A percentile compares a stretch with the other conserved stretches of the same genome.
Evolutionary conservation across 1,140 invertebrate genomes (phyloP).

Genomic region (Homalodisca vitripennis): DNA sequence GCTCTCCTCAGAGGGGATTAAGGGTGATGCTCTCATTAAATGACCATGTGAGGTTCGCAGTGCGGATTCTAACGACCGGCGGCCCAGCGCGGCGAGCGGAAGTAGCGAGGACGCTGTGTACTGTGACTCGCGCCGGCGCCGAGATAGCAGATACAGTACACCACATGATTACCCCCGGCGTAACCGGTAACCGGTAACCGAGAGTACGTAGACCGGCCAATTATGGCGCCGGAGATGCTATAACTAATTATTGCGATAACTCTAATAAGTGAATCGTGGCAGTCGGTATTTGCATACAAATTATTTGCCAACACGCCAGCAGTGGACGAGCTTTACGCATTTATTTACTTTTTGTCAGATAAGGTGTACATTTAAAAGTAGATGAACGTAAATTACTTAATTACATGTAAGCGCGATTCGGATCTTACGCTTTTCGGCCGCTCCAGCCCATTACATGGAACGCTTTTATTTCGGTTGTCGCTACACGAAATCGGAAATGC

Average conservation of each 20-base stretch:
- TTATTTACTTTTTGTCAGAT: conserved; percentile 16
- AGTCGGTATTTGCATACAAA: conserved; percentile 7
- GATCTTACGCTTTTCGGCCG: conserved; percentile 14
- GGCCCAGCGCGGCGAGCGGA: no score
- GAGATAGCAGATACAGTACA: neutral
- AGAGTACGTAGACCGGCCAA: neutral
- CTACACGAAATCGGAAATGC: conserved; percentile 7
- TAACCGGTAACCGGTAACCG: neutral
- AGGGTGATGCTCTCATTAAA: no score
- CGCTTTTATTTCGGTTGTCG: neutral
- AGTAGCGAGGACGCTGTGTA: no score
- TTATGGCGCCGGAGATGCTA: neutral
- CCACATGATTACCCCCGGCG: neutral
- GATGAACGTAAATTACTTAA: conserved; percentile 6
- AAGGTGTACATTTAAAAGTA: neutral
- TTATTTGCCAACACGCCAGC: conserved; percentile 12
- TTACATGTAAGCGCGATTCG: neutral
- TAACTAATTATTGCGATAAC: conserved; percentile 14
- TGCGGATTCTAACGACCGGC: no score
- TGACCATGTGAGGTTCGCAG: no score
- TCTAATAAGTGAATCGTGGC: conserved; percentile 13
- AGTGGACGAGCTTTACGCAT: neutral
- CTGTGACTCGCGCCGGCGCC: neutral
- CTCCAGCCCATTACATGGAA: conserved; percentile 1
- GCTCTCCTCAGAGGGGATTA: no score